Evolutionary conservation across 2,888 invertebrate species (phyloP).

Genomic region (Drosophila falleni): DNA sequence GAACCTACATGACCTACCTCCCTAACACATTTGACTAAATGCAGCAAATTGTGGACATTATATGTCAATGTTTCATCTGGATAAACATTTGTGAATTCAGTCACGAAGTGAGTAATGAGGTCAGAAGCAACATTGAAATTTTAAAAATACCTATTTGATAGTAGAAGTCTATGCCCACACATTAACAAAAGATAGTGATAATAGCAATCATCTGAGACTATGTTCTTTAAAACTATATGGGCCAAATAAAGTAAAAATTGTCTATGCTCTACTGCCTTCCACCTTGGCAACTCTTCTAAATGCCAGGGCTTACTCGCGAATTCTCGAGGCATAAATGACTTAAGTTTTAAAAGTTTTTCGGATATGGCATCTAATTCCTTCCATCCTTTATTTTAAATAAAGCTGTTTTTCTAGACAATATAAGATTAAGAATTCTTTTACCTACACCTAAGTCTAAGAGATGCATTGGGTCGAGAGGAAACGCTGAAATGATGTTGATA

Average conservation of each 20-base stretch:
- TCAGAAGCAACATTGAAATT: too few relatives aligned
- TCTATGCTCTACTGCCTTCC: background rate
- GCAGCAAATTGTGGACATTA: background rate
- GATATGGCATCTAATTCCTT: background rate
- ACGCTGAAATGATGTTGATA: background rate
- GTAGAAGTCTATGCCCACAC: background rate
- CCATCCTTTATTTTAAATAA: background rate
- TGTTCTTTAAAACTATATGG: background rate
- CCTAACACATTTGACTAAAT: background rate
- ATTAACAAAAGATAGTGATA: background rate
- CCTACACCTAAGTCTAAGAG: background rate
- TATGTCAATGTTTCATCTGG: background rate
- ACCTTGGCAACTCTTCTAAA: background rate
- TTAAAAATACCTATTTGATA: background rate
- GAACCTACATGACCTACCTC: background rate
- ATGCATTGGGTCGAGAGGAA: background rate
- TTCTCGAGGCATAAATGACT: background rate
- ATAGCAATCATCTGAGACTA: background rate
- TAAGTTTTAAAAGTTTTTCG: background rate
- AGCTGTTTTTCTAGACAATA: background rate
- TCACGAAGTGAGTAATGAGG: too few relatives aligned
- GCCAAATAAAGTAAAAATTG: background rate
- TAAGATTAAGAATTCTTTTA: background rate
- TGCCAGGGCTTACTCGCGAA: background rate
- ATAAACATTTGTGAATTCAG: too few relatives aligned